Evolutionary conservation across 37 sponge, comb jelly and placozoan genomes (phyloP).

Genomic region (Aplysina aerophoba): DNA sequence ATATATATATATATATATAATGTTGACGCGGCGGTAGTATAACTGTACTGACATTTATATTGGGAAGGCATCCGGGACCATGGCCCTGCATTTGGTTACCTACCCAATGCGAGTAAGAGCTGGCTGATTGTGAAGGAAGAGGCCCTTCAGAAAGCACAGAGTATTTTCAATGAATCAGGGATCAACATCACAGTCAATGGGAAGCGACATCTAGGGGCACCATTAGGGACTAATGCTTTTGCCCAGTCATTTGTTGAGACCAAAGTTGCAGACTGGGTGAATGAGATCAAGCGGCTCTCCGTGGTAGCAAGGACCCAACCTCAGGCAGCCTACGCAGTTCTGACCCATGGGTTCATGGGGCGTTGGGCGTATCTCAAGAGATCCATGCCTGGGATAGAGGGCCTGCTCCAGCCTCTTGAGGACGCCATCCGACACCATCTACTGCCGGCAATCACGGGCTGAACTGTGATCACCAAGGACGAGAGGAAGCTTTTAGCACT

Average conservation of each 20-base stretch:
- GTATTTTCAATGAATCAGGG: slow-evolving; percentile 27
- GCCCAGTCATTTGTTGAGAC: slow-evolving; percentile 2
- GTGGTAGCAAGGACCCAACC: slow-evolving; percentile 2
- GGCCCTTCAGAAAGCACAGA: slow-evolving; percentile 19
- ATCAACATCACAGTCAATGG: slow-evolving; percentile 14
- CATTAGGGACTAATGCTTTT: slow-evolving; percentile 14
- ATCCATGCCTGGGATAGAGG: neutral
- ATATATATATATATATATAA: too few species aligned
- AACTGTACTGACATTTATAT: too few species aligned
- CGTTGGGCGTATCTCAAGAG: slow-evolving; percentile 8
- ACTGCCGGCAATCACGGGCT: slow-evolving; percentile 13
- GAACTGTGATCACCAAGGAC: neutral
- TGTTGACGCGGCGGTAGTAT: too few species aligned
- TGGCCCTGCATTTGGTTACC: slow-evolving; percentile 18
- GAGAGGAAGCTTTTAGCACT: slow-evolving; percentile 25
- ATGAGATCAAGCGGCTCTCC: slow-evolving; percentile 25
- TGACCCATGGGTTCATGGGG: slow-evolving; percentile 22
- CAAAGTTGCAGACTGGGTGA: slow-evolving; percentile 16
- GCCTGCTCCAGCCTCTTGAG: slow-evolving; percentile 15
- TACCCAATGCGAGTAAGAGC: slow-evolving; percentile 27
- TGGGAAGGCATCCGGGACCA: slow-evolving; percentile 2
- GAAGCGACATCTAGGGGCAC: slow-evolving; percentile 19
- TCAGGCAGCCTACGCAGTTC: slow-evolving; percentile 24
- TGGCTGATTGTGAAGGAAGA: slow-evolving; percentile 22
- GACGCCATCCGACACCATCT: slow-evolving; percentile 5